Evolutionary conservation across 2,888 invertebrate genomes (phyloP).

Genomic region (Calliphora vomitoria): DNA sequence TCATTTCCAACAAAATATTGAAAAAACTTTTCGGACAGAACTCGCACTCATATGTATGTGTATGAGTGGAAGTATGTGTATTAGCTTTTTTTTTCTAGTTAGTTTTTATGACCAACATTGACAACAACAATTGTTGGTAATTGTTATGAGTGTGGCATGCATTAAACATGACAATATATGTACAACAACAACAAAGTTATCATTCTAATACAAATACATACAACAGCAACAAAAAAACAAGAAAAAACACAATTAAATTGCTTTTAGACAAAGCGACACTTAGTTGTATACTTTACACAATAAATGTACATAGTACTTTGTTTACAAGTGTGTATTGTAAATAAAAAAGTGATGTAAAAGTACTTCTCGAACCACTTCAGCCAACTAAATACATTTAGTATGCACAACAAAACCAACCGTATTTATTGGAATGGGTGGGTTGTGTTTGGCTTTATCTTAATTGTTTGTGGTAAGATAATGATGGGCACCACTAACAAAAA

Average conservation of each 20-base stretch:
- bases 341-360: conserved; percentile 6
- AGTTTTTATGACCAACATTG: conserved; percentile 55
- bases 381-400: not conserved
- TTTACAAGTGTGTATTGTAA: conserved; percentile 9
- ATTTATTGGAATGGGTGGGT: not conserved
- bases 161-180: conserved; percentile 29
- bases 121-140: conserved; percentile 48
- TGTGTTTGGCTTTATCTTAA: conserved; percentile 50
- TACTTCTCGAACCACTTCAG: not conserved
- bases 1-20: too few species aligned
- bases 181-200: conserved; percentile 3
- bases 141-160: conserved; percentile 58
- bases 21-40: not conserved
- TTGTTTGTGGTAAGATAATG: conserved; percentile 37
- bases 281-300: not conserved
- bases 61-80: not conserved
- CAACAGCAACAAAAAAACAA: not conserved
- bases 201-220: not conserved
- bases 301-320: not conserved
- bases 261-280: conserved; percentile 23
- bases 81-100: conserved; percentile 21
- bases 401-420: not conserved
- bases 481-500: not conserved
- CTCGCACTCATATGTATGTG: not conserved
- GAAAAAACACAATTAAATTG: conserved; percentile 37